A percentile compares a stretch with the other conserved stretches of the same genome.
These are phyloP conservation scores for Sprattus sprattus DNA, from an alignment of 2,113 vertebrate genomes.

Conservation along the genomic window DNA sequence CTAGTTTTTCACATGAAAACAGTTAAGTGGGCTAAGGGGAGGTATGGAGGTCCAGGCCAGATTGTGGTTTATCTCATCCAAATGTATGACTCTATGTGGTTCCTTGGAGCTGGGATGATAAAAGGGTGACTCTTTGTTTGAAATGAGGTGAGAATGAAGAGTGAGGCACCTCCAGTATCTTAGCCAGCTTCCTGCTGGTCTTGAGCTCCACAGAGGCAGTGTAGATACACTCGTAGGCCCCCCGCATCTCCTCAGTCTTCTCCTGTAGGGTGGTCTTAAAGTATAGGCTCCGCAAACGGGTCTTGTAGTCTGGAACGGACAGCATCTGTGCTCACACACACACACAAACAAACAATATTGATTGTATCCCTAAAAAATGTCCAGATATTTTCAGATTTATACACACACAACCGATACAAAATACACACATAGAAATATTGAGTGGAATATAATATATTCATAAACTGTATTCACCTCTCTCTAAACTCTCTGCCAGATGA, in stretches of 20 bases:
- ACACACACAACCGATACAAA: neutral
- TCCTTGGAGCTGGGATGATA: neutral
- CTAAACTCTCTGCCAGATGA: too few relatives aligned
- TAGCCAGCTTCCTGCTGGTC: conserved; percentile 95
- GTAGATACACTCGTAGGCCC: conserved; percentile 84
- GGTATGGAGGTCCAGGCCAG: neutral
- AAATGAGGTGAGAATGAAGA: neutral
- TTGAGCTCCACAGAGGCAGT: conserved; percentile 91
- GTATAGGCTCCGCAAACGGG: conserved; percentile 87
- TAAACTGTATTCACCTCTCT: too few relatives aligned
- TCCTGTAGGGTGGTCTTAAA: conserved; percentile 92
- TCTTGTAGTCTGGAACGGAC: conserved; percentile 90
- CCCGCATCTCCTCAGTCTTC: conserved; percentile 92
- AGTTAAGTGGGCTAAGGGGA: neutral
- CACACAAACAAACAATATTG: neutral
- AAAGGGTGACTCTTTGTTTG: neutral
- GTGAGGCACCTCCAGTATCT: conserved; percentile 88
- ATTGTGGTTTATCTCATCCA: neutral
- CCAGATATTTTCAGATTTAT: too few relatives aligned
- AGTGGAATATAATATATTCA: too few relatives aligned
- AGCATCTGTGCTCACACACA: conserved; percentile 72
- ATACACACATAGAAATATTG: neutral
- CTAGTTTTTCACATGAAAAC: neutral
- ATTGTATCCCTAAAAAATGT: too few relatives aligned
- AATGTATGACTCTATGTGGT: neutral